phyloP scores from a whole-genome alignment of 2,888 invertebrate genomes.

The Hofmannophila pseudospretella region DNA sequence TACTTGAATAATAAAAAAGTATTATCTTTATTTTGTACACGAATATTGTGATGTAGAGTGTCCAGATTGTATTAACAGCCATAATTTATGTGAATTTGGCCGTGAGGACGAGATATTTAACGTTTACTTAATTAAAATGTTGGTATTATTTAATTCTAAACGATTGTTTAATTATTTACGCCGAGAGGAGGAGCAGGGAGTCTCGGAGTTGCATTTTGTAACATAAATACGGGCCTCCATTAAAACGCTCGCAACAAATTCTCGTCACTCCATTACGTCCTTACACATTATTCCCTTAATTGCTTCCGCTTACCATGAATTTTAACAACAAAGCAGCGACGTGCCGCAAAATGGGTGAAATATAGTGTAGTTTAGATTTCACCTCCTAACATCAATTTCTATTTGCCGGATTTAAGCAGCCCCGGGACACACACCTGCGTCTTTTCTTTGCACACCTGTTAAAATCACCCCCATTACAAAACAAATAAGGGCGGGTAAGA shows the following conservation, averaged over 20 bases:
- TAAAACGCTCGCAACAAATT: conserved; percentile 64
- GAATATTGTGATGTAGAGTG: conserved; percentile 14
- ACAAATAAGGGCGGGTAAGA: conserved; percentile 19
- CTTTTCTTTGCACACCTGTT: conserved; percentile 53
- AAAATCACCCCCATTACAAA: conserved; percentile 28
- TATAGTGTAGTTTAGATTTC: conserved; percentile 63
- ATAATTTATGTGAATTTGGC: not conserved
- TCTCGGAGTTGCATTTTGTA: conserved; percentile 49
- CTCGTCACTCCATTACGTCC: conserved; percentile 67
- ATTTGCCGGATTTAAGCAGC: conserved; percentile 59
- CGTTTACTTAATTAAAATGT: conserved; percentile 15
- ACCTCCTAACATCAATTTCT: conserved; percentile 64
- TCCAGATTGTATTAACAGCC: conserved; percentile 23
- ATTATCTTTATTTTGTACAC: conserved; percentile 27
- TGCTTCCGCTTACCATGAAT: conserved; percentile 70
- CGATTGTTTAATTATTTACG: conserved; percentile 44
- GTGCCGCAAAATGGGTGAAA: conserved; percentile 59
- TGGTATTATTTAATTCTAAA: conserved; percentile 32
- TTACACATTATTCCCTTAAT: conserved; percentile 69
- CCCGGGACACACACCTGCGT: conserved; percentile 55
- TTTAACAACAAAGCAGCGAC: conserved; percentile 64
- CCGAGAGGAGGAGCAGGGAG: conserved; percentile 37
- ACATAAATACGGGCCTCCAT: conserved; percentile 59
- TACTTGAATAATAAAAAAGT: conserved; percentile 49
- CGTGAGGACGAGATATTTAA: conserved; percentile 2